Evolutionary conservation across 2,113 vertebrate species (phyloP), one percentile per base, ranked within the genome.

Genomic region (Dasyornis broadbenti): DNA sequence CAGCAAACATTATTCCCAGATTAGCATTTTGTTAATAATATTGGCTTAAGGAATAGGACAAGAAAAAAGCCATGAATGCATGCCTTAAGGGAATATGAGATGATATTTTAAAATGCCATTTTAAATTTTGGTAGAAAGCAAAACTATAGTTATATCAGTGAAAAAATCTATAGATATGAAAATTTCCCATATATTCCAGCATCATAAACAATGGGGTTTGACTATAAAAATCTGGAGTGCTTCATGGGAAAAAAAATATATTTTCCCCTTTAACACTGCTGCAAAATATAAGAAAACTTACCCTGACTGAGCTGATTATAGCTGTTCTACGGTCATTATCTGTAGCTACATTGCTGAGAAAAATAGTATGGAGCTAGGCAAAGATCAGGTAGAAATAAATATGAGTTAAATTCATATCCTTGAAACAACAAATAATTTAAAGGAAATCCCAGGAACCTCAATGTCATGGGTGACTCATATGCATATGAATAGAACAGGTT

Each of bases 381-480:
- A 84, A 89, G 39, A 50, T 54, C 22, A 76, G 18, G 20, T 42
- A 40, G 7, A 20, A 75, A 39, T 2, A 11, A 54, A 42, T 65
- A 40, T 0, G 0, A 69, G 17, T 12, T 39, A 81, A 57, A 31
- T 6, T 82, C 30, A 72, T 50, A 31, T 24, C 15, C 19, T 53
- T 73, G n/a, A 69, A 27, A 19, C 5, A 21, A 57, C 4, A 28
- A 72, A 8, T 14, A 72, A 2, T 42, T 86, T 64, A 42, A 53
- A 91, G 61, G 21, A 39, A 77, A 69, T 84, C 22, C 10, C 50
- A 65, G 24, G 77, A 81, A 81, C 7, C 30, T 1, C 15, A n/a
- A 4, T 44, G 11, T 40, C 28, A 26, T 33, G 0, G 3, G 5
- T 28, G 2, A 15, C 23, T 59, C 23, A 28, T 33, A 4, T 31